These are phyloP conservation scores for Patagioenas fasciata DNA, from an alignment of 2,113 vertebrate genomes.

Conservation along the genomic window DNA sequence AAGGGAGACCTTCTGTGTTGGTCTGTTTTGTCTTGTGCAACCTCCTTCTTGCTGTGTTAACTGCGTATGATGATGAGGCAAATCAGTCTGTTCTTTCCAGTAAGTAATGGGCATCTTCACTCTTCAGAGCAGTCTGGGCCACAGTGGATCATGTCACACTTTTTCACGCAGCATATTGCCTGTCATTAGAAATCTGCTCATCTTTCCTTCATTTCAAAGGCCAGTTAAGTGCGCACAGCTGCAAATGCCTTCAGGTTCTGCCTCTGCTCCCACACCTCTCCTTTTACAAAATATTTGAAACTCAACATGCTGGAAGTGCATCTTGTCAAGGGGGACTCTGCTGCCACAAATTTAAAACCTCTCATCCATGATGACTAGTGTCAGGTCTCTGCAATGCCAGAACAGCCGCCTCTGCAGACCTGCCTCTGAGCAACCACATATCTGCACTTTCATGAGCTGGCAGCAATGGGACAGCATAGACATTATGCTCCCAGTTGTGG, in stretches of 20 bases:
- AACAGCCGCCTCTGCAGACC: neutral
- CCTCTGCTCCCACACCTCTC: neutral
- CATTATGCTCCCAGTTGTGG: neutral
- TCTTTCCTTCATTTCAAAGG: neutral
- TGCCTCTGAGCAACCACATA: neutral
- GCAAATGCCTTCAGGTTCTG: slow-evolving; percentile 6
- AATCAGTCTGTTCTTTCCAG: neutral
- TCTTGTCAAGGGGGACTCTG: neutral
- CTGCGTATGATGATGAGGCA: neutral
- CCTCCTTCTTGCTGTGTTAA: neutral
- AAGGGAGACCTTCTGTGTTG: neutral
- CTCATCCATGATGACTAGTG: rapidly evolving
- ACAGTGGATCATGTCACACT: slow-evolving; percentile 16
- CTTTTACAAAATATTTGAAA: neutral
- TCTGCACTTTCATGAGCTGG: neutral
- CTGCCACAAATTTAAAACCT: neutral
- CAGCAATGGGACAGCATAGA: neutral
- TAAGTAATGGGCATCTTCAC: neutral
- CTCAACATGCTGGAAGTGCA: neutral
- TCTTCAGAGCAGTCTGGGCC: neutral
- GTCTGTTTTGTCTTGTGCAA: neutral
- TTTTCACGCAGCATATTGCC: slow-evolving; percentile 25
- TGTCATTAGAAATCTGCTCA: slow-evolving; percentile 53
- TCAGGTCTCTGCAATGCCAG: neutral
- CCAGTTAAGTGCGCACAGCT: neutral